Evolutionary conservation across 2,888 invertebrate genomes (phyloP).

Genomic region (Pristionchus entomophagus): DNA sequence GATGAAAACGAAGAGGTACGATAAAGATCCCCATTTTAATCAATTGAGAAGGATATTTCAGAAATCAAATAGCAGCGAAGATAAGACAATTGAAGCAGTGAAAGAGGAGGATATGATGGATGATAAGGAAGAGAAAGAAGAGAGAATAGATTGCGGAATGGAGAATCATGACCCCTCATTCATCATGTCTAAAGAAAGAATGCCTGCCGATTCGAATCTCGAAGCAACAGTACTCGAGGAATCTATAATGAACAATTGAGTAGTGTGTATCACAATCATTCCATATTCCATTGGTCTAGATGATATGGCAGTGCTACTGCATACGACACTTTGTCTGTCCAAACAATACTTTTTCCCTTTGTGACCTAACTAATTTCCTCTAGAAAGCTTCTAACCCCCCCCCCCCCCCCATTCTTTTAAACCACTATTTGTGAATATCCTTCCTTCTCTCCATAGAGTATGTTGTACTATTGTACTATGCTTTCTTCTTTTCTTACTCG

Average conservation of each 20-base stretch:
- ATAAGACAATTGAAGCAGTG: slow-evolving; percentile 2
- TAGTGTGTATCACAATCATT: neutral
- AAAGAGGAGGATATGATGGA: neutral
- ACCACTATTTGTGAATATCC: slow-evolving; percentile 15
- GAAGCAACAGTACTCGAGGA: slow-evolving; percentile 28
- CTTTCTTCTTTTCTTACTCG: neutral
- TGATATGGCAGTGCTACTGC: neutral
- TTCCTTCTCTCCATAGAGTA: neutral
- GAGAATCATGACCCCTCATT: slow-evolving; percentile 32
- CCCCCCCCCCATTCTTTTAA: neutral
- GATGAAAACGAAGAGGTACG: slow-evolving; percentile 27
- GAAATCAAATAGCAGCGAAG: neutral
- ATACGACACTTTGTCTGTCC: neutral
- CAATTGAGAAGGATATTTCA: neutral
- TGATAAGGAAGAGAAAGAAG: neutral
- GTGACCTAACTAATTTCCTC: neutral
- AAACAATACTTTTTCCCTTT: neutral
- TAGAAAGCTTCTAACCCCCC: too few relatives aligned
- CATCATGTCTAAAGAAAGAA: slow-evolving; percentile 25
- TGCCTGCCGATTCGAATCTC: slow-evolving; percentile 10
- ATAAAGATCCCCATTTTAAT: neutral
- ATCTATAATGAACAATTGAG: neutral
- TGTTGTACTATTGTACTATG: neutral
- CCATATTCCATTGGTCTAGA: neutral
- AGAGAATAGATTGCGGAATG: neutral